A percentile compares a stretch with the other conserved stretches of the same genome.
Conservation (phyloP, 2,113 vertebrate species). For the Alectura lathami region DNA sequence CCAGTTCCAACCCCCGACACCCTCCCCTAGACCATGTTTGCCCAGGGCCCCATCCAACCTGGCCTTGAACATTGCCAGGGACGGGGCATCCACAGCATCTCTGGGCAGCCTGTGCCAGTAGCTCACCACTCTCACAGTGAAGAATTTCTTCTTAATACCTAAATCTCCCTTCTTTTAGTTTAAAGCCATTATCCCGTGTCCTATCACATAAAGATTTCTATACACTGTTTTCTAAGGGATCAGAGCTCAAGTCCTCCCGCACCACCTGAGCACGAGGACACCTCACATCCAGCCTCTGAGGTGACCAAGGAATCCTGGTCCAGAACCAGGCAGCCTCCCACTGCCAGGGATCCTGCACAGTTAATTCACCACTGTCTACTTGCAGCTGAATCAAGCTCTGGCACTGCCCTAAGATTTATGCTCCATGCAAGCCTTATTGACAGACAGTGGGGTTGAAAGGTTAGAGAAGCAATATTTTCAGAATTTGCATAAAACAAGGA, state of each 20-base stretch:
- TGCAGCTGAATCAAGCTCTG: neutral
- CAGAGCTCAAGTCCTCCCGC: neutral
- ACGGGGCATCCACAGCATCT: no score
- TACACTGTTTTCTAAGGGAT: neutral
- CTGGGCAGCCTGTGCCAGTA: no score
- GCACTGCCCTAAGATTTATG: slow-evolving; percentile 24
- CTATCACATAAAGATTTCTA: neutral
- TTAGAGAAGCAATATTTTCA: slow-evolving; percentile 55
- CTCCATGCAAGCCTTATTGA: slow-evolving; percentile 12
- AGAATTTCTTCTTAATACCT: no score
- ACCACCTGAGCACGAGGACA: fast-evolving
- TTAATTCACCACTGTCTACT: neutral
- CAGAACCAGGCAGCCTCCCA: neutral
- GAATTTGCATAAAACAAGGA: slow-evolving; percentile 68
- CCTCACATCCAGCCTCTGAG: fast-evolving
- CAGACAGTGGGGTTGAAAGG: slow-evolving; percentile 48
- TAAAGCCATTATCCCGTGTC: no score
- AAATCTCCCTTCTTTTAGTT: no score
- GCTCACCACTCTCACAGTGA: no score
- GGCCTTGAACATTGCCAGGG: no score
- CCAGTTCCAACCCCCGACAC: no score
- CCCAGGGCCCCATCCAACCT: no score
- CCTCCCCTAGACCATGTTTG: no score
- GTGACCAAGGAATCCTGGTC: neutral
- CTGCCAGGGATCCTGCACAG: neutral